Evolutionary conservation across 2,797 vertebrate genomes (phyloP).

Genomic region (Enteromius treurensis): DNA sequence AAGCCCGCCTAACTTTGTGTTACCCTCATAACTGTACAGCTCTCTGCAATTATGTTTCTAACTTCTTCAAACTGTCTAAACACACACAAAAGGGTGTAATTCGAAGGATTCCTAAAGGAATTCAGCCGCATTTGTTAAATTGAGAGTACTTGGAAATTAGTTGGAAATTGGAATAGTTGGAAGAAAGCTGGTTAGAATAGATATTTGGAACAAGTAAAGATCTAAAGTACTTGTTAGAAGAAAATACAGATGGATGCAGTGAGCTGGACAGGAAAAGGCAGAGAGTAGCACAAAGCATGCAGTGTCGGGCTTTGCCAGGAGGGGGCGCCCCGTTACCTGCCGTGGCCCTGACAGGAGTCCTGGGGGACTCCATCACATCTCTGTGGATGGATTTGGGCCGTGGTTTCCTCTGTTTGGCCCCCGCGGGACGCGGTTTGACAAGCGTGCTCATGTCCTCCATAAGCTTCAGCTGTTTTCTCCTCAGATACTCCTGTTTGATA

Average conservation of each 20-base stretch:
- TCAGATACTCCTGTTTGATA: conserved; percentile 95
- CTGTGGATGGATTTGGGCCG: conserved; percentile 95
- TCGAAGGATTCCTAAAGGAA: neutral
- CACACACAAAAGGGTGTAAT: neutral
- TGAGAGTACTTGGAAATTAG: neutral
- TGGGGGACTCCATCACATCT: conserved; percentile 90
- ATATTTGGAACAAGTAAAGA: neutral
- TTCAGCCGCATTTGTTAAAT: conserved; percentile 6
- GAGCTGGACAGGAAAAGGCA: conserved; percentile 59
- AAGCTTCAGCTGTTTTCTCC: conserved; percentile 96
- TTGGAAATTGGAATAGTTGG: neutral
- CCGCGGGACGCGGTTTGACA: conserved; percentile 85
- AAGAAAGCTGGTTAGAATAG: conserved; percentile 22
- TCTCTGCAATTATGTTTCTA: conserved; percentile 28
- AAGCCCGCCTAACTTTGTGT: conserved; percentile 66
- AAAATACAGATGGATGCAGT: conserved; percentile 28
- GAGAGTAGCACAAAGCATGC: conserved; percentile 71
- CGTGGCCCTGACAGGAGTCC: conserved; percentile 87
- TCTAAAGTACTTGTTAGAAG: conserved; percentile 26
- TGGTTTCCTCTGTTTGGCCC: conserved; percentile 84
- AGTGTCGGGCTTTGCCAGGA: conserved; percentile 57
- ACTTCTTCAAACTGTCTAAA: neutral
- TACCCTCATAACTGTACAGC: conserved; percentile 48
- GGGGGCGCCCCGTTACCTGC: conserved; percentile 85
- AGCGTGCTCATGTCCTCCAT: conserved; percentile 96